These are phyloP conservation scores for Trichacis sp. DNA, from an alignment of 2,888 invertebrate genomes.

Conservation along the genomic window DNA sequence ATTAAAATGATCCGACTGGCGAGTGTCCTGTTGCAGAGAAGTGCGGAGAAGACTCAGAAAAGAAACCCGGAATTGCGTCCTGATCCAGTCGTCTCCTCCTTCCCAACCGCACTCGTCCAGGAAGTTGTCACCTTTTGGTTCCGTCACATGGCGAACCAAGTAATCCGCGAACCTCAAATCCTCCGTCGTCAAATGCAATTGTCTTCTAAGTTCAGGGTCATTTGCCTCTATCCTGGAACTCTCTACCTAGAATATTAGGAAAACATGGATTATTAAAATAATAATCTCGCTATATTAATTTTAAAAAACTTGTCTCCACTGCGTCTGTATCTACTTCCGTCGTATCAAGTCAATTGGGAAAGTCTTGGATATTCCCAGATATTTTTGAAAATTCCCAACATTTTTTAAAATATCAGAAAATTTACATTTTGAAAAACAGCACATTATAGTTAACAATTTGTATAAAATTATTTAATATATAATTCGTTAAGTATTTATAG, in stretches of 20 bases:
- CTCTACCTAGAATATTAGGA: slow-evolving; percentile 75
- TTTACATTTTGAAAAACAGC: too few relatives aligned
- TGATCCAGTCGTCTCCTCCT: slow-evolving; percentile 97
- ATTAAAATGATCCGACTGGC: slow-evolving; percentile 91
- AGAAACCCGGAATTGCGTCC: slow-evolving; percentile 92
- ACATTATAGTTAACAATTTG: too few relatives aligned
- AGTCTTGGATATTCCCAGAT: too few relatives aligned
- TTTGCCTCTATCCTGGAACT: slow-evolving; percentile 86
- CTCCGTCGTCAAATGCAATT: slow-evolving; percentile 91
- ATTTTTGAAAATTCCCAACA: too few relatives aligned
- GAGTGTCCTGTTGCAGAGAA: slow-evolving; percentile 79
- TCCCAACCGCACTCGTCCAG: slow-evolving; percentile 84
- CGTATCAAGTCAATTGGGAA: too few relatives aligned
- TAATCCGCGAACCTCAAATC: slow-evolving; percentile 96
- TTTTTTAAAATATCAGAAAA: too few relatives aligned
- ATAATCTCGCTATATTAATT: too few relatives aligned
- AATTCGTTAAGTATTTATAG: too few relatives aligned
- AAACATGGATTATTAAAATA: too few relatives aligned
- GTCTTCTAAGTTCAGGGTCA: slow-evolving; percentile 83
- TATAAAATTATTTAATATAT: too few relatives aligned
- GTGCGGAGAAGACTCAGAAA: slow-evolving; percentile 85
- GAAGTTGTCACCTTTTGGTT: slow-evolving; percentile 73
- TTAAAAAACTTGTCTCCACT: too few relatives aligned
- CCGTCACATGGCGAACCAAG: slow-evolving; percentile 76
- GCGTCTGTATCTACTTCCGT: too few relatives aligned